A percentile compares a stretch with the other conserved stretches of the same genome.
Conservation (phyloP, 2,888 invertebrate species). For the Dryocosmus kuriphilus region DNA sequence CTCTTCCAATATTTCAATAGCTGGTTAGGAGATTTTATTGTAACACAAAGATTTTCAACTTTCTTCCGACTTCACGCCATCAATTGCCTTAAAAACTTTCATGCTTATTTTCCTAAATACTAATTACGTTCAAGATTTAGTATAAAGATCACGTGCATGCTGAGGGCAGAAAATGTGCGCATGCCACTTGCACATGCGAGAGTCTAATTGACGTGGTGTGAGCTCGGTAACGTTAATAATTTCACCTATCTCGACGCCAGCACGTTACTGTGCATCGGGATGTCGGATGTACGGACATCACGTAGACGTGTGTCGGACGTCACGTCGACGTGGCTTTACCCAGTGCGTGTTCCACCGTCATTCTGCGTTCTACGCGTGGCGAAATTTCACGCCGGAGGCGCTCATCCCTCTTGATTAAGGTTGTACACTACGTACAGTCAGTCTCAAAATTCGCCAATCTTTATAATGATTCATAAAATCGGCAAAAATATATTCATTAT, state of each 20-base stretch:
- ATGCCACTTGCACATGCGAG: conserved; percentile 12
- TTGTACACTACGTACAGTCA: too few species aligned
- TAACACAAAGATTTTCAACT: background rate
- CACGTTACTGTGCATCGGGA: conserved; percentile 41
- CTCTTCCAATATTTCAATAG: too few species aligned
- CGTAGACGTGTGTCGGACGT: conserved; percentile 52
- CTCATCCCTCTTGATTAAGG: conserved; percentile 40
- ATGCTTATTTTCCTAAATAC: background rate
- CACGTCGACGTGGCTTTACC: conserved; percentile 39
- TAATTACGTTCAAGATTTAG: background rate
- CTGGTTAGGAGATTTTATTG: too few species aligned
- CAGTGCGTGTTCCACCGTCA: conserved; percentile 39
- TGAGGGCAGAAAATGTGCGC: background rate
- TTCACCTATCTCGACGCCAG: conserved; percentile 26
- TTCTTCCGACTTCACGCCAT: background rate
- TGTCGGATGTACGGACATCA: conserved; percentile 56
- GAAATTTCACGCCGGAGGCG: conserved; percentile 43
- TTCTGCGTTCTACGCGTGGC: conserved; percentile 29
- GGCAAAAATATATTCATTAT: too few species aligned
- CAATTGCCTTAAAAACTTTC: background rate
- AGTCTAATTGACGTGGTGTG: background rate
- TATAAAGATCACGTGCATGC: background rate
- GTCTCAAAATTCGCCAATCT: too few species aligned
- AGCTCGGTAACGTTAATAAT: conserved; percentile 45
- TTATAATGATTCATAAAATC: too few species aligned